Conservation (phyloP, 2,797 vertebrate species). For the Nannoperca obscura region DNA sequence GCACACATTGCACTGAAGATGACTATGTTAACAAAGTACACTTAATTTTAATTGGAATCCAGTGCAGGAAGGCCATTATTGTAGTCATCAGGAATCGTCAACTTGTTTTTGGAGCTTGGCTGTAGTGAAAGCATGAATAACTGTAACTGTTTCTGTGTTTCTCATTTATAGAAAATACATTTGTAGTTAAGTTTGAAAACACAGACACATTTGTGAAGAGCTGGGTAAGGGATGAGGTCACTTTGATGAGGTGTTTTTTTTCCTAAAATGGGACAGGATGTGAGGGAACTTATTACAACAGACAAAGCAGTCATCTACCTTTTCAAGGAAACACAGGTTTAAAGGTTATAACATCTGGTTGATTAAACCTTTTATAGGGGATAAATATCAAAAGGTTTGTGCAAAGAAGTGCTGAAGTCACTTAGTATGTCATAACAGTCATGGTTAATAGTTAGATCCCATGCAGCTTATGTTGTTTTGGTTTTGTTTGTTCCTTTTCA, state of each 20-base stretch:
- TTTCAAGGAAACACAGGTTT: background rate
- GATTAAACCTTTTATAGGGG: background rate
- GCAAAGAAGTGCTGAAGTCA: background rate
- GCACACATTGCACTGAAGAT: background rate
- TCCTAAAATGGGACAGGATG: no score
- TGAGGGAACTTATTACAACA: background rate
- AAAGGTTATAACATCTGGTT: background rate
- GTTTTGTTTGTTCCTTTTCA: background rate
- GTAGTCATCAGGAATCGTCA: no score
- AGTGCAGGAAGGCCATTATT: no score
- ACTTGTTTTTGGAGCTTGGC: no score
- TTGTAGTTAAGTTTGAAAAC: no score
- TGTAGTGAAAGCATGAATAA: no score
- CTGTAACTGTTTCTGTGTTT: no score
- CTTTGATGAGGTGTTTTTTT: no score
- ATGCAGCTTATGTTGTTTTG: conserved; percentile 1
- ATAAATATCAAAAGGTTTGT: background rate
- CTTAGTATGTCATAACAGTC: background rate
- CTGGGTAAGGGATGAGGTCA: no score
- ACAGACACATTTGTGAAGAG: no score
- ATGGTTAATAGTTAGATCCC: background rate
- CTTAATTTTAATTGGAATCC: background rate
- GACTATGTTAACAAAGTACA: background rate
- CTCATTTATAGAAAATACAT: no score
- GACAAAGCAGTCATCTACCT: background rate